Evolutionary conservation across 2,888 invertebrate species (phyloP).

Genomic region (Leucophora obtusa): DNA sequence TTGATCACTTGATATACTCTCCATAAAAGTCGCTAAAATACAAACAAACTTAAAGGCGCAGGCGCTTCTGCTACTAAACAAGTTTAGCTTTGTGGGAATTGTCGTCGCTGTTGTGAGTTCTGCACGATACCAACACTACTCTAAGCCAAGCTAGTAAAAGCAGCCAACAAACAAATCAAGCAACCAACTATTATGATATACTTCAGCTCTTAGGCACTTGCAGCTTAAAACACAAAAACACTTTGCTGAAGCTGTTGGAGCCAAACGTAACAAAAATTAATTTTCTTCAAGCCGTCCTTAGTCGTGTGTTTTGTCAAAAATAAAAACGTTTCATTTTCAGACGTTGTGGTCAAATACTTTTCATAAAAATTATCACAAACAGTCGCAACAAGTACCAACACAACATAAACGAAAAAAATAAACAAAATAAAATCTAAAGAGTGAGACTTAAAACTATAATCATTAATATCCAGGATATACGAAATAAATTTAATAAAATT

Average conservation of each 20-base stretch:
- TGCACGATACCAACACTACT: conserved; percentile 10
- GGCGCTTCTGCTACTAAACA: conserved; percentile 61
- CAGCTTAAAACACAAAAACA: conserved; percentile 68
- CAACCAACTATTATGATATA: conserved; percentile 40
- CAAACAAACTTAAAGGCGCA: conserved; percentile 42
- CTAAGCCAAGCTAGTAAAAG: conserved; percentile 30
- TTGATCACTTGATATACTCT: conserved; percentile 1
- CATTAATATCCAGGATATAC: conserved; percentile 5
- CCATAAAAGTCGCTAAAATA: conserved; percentile 36
- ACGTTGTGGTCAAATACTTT: conserved; percentile 53
- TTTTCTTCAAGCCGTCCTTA: conserved; percentile 62
- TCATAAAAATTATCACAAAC: conserved; percentile 62
- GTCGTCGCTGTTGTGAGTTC: conserved; percentile 10
- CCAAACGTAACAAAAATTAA: conserved; percentile 71
- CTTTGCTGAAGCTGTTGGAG: conserved; percentile 74
- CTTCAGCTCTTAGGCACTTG: conserved; percentile 64
- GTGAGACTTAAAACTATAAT: conserved; percentile 37
- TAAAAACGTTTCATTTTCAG: conserved; percentile 35
- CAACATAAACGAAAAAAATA: conserved; percentile 36
- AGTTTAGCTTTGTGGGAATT: conserved; percentile 42
- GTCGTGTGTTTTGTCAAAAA: conserved; percentile 43
- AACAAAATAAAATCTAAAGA: conserved; percentile 30
- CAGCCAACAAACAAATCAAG: conserved; percentile 11
- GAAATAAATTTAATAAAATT: conserved; percentile 14
- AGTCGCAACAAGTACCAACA: conserved; percentile 60